A percentile compares a stretch with the other conserved stretches of the same genome.
These are phyloP conservation scores for Ganaspis brasiliensis DNA, from an alignment of 2,888 invertebrate genomes.

Conservation along the genomic window DNA sequence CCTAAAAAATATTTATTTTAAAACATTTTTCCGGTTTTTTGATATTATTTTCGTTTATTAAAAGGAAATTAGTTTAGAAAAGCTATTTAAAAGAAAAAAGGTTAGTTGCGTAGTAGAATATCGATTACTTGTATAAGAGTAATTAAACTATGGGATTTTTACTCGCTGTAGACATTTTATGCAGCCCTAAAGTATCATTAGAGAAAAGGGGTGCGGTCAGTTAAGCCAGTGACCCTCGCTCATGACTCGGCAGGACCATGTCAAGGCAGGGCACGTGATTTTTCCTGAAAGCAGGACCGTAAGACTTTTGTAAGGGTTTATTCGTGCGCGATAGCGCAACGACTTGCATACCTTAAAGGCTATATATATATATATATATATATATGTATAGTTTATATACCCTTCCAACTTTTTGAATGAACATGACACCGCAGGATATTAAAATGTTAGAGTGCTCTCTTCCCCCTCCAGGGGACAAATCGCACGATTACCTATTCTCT, in stretches of 20 bases:
- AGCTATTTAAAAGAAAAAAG: no score
- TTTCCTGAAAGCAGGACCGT: slow-evolving; percentile 61
- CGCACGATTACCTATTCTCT: slow-evolving; percentile 33
- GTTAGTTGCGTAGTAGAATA: no score
- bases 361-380: no score
- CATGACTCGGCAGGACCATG: slow-evolving; percentile 28
- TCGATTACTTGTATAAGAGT: no score
- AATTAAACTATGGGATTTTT: no score
- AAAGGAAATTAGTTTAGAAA: no score
- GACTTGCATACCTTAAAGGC: slow-evolving; percentile 64
- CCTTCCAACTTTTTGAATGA: slow-evolving; percentile 61
- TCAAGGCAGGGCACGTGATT: slow-evolving; percentile 64
- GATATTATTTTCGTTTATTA: no score
- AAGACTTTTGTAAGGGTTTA: slow-evolving; percentile 60
- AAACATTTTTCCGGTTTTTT: no score
- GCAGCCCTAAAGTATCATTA: no score
- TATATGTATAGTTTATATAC: slow-evolving; percentile 49
- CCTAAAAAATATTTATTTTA: no score
- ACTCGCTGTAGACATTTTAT: no score
- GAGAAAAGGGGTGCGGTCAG: slow-evolving; percentile 1
- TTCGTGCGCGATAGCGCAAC: slow-evolving; percentile 72
- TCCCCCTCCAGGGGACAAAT: slow-evolving; percentile 35
- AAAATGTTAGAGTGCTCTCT: slow-evolving; percentile 69
- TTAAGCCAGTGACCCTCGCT: neutral
- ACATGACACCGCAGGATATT: slow-evolving; percentile 74